Evolutionary conservation across 2,888 invertebrate species (phyloP), one percentile per base, ranked within the genome.

Genomic region (Geotrupes spiniger): DNA sequence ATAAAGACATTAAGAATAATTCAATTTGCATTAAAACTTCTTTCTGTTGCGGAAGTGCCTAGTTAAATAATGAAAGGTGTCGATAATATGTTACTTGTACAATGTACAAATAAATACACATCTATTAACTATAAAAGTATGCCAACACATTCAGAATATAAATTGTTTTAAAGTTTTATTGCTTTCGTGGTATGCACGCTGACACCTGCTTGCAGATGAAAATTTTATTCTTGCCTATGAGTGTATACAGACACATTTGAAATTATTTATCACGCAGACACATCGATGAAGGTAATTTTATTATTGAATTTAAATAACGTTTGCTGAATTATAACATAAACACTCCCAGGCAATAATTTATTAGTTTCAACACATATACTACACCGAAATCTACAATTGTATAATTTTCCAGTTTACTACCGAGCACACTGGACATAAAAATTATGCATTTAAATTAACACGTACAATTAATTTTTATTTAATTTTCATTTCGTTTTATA

Each of bases 1-100:
- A n/a, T n/a, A n/a, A n/a, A n/a, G n/a, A 21, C 33, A 15, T 15
- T 33, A 15, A 14, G 14, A 33, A 33, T 37, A 48, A 42, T 48
- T 36, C 42, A 37, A 42, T 42, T 48, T 47, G 42, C 47, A 47
- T 47, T 11, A 42, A 36, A 36, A 42, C 27, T 42, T 42, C 21
- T 21, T 42, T 42, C 25, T 36, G 28, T 42, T 42, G 42, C 42
- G 36, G 48, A 42, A 42, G 37, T 48, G 42, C 42, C 17, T 21
- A 29, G 37, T 25, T 42, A 42, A 31, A 10, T 26, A 26, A 47
- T 47, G 47, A 47, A 48, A 48, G 41, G 42, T 48, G 42, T 42
- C 48, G 41, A 42, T 42, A 48, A 48, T 48, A 41, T 16, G 28
- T 27, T 33, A 12, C 33, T 21, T 3, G 6, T 4, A 21, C 21